Evolutionary conservation across 2,113 vertebrate species (phyloP), one percentile per base, ranked within the genome.

Genomic region (Rhinopomastus cyanomelas): DNA sequence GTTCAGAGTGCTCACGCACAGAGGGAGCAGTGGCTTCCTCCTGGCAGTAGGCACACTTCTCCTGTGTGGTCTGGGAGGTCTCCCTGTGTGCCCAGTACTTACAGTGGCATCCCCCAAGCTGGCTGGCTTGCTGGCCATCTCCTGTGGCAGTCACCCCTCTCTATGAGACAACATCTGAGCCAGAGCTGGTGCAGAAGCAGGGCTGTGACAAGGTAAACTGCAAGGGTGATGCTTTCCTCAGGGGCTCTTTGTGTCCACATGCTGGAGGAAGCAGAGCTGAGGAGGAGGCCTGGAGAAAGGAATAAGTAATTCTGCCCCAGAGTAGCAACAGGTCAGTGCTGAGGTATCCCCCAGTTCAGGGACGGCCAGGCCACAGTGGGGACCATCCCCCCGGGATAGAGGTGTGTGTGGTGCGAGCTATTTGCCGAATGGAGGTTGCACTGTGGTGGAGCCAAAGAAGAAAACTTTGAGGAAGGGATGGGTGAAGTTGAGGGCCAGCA

Each of bases 101-200:
- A 23, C 29, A 55, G 21, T 1, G 48, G 20, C 14, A 20, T 3
- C 25, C 20, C n/a, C 16, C 0, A 0, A 8, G 22, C 17, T 16
- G 15, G 6, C 44, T 46, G 65, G 16, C 6, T 51, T 37, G 13
- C 26, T 27, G 16, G 22, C 8, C 27, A 13, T 25, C 30, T 79
- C 30, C 4, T 7, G 0, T 8, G 6, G 39, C n/a, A 52, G 12
- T 57, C 32, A 19, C 6, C 9, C 13, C 7, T 82, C 48, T 51
- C 44, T 0, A 0, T 29, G 52, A 61, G 32, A 81, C 30, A 67
- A 3, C 0, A 0, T 16, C 14, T 21, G 29, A 69, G 42, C 27
- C 1, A 8, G 32, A 73, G 44, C 61, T 37, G 37, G 13, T 26
- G 27, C 59, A 49, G 46, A 37, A 65, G n/a, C 2, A 3, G 12